Base-by-base conservation (phyloP, 2,113 vertebrate species). In the Silurus glanis region DNA sequence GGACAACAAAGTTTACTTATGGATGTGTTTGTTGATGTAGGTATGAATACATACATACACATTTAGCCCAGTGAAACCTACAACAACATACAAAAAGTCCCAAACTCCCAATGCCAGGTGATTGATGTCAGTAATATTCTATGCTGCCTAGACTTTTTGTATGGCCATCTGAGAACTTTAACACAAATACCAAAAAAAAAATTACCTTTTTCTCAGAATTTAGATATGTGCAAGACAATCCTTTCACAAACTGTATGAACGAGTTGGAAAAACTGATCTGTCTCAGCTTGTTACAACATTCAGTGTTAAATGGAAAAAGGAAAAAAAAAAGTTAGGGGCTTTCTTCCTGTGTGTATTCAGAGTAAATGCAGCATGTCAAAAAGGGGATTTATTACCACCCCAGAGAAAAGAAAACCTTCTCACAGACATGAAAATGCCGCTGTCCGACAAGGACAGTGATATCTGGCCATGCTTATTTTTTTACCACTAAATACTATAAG, bases 361-460 rank as follows among this genome's bases (percentile, higher is more conserved):
- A 91, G 91, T 91, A 93, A 94, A 94, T 92, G 92, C 91, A 91
- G 92, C 93, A 93, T 94, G 93, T 94, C 92, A 91, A 90, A 91
- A 86, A 85, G 81, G 87, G 91, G 91, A 91, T 93, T 93, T 90
- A 94, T 94, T 92, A 93, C 89, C 17, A 92, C 86, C 91, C 90
- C 49, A 83, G 84, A 94, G 90, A 87, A 93, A 94, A 93, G 82
- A 49, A 74, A 90, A 92, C 90, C 91, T 87, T 94, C 88, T 90
- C 89, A 90, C 75, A 85, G 92, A 92, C 91, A 93, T 92, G 91
- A 93, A 94, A 94, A 94, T 90, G 90, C 23, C 90, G 90, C 92
- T 91, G 91, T 90, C 86, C 85, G 82, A 92, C 92, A 88, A 92
- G 90, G 91, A 89, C 90, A 90, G 89, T 85, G 87, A 86, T 61